These are phyloP conservation scores for Drosophila eohydei DNA, from an alignment of 2,888 invertebrate species.

Conservation along the genomic window DNA sequence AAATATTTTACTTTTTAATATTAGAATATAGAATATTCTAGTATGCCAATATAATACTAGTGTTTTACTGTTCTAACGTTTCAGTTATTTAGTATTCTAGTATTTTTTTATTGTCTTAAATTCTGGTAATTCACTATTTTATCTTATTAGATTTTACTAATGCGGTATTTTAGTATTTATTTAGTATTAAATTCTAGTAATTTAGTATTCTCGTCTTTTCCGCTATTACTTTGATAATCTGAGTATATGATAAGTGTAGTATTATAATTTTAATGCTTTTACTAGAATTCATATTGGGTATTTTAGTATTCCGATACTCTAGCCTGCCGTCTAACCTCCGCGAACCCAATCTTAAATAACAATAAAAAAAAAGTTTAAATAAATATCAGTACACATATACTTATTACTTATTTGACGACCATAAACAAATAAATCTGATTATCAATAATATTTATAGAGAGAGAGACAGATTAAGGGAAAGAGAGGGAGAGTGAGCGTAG, in stretches of 20 bases:
- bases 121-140: background rate
- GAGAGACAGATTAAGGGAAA: background rate
- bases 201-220: background rate
- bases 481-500: background rate
- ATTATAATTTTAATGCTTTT: background rate
- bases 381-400: background rate
- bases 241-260: no score
- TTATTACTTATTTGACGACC: background rate
- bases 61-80: no score
- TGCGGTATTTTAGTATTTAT: background rate
- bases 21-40: no score
- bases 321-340: background rate
- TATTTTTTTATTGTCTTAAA: background rate
- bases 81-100: background rate
- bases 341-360: background rate
- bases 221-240: no score
- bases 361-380: background rate
- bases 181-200: background rate
- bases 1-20: no score
- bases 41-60: no score
- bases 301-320: background rate
- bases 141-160: background rate
- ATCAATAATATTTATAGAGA: background rate
- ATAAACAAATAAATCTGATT: background rate
- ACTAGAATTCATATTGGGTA: no score